Evolutionary conservation across 2,113 vertebrate species (phyloP).

Genomic region (Pseudopipra pipra): DNA sequence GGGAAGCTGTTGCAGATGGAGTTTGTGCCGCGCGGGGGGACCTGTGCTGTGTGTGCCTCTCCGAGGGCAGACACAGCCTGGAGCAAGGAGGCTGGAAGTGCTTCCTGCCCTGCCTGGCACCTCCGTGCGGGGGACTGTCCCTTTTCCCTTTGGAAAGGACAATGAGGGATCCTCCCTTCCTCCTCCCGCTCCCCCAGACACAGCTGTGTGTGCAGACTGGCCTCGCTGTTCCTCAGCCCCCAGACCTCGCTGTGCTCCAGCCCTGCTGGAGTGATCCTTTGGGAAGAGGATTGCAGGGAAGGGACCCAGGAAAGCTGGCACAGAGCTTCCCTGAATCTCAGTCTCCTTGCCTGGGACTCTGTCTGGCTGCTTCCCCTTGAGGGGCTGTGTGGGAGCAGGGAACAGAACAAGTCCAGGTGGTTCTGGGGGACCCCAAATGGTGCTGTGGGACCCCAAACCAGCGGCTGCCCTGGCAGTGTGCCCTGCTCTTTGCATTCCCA

Average conservation of each 20-base stretch:
- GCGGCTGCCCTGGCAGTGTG: background rate
- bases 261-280: background rate
- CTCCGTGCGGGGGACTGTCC: background rate
- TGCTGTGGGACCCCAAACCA: background rate
- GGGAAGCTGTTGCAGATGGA: background rate
- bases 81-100: background rate
- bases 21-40: background rate
- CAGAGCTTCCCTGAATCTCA: background rate
- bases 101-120: background rate
- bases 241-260: background rate
- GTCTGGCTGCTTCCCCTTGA: fast-evolving
- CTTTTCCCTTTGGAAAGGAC: constrained; percentile 37
- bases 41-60: background rate
- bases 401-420: background rate
- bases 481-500: background rate
- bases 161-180: constrained; percentile 47
- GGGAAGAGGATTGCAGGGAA: background rate
- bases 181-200: background rate
- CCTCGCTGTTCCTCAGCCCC: background rate
- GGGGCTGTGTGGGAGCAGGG: background rate
- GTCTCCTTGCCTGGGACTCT: background rate
- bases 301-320: background rate
- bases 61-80: background rate
- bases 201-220: background rate
- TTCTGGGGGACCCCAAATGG: background rate